Evolutionary conservation across 2,113 vertebrate genomes (phyloP), one percentile per base, ranked within the genome.

Genomic region (Oreocharis arfaki): DNA sequence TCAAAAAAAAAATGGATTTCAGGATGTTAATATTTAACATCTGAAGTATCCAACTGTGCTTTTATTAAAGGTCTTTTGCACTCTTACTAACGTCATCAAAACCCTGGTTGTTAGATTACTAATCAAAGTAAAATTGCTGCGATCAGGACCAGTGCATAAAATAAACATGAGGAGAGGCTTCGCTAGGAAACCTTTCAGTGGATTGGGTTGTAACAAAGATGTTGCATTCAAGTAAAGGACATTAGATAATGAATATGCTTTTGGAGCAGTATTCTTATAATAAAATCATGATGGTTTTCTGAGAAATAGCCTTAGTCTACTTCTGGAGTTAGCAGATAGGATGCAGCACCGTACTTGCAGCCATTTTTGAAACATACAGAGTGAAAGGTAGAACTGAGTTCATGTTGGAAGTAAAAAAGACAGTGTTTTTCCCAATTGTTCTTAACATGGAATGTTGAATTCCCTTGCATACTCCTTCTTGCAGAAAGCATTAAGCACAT

Each of bases 41-140:
- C 95, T 93, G 53, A 96, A 90, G 87, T 73, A 61, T 89, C 96
- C 96, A 95, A 94, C 94, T 92, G 93, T 97, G 96, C 73, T 92
- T 94, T 93, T 95, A 94, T 95, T 95, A 91, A 89, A 95, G 90
- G 49, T 84, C 85, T 93, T 96, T 87, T 94, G 63, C 87, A 89
- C 90, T 96, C 73, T 23, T 87, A 80, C 91, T 95, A 91, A 94
- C 81, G 67, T 96, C 92, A 96, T 95, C 92, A 92, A 92, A 96
- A 57, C 75, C 77, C 30, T 84, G 83, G 75, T 94, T 88, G 90
- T 96, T 94, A 93, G 90, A 93, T 96, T 97, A 93, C 91, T 87
- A 97, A 95, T 96, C 93, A 95, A 95, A 95, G 91, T 87, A 67
- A 87, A 94, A 95, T 91, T 70, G 84, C 83, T 84, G 91, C 4